These are phyloP conservation scores for Microtus obscurus DNA, from an alignment of 2,797 vertebrate species.

Conservation along the genomic window DNA sequence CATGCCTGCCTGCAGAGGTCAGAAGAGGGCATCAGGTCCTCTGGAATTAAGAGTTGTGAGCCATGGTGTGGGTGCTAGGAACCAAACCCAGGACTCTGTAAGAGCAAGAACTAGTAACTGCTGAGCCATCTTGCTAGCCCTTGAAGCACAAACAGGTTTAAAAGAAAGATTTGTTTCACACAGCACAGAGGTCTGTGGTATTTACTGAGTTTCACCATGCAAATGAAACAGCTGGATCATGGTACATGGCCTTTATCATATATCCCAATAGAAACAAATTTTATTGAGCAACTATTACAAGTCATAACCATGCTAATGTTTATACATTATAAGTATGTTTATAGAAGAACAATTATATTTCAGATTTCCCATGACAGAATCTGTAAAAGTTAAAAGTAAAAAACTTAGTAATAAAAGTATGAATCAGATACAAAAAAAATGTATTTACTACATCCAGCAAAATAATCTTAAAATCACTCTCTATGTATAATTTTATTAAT, in stretches of 20 bases:
- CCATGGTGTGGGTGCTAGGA: background rate
- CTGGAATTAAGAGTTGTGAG: background rate
- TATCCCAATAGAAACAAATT: background rate
- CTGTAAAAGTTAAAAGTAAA: background rate
- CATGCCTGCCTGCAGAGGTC: background rate
- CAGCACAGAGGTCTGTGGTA: background rate
- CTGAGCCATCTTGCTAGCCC: background rate
- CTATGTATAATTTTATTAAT: background rate
- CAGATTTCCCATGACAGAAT: constrained; percentile 30
- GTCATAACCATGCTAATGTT: background rate
- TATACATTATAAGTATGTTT: background rate
- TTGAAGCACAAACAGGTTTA: constrained; percentile 8
- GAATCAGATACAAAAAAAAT: background rate
- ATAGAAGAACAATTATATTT: background rate
- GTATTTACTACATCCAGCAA: background rate
- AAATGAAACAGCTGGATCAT: background rate
- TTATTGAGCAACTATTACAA: background rate
- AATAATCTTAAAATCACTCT: constrained; percentile 19
- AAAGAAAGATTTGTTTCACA: constrained; percentile 22
- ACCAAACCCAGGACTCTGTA: background rate
- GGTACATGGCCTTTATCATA: background rate
- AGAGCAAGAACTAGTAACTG: background rate
- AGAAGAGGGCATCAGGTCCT: background rate
- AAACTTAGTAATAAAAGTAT: background rate
- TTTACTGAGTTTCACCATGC: background rate